Evolutionary conservation across 2,888 invertebrate species (phyloP), one percentile per base, ranked within the genome.

Genomic region (Netelia inedita): DNA sequence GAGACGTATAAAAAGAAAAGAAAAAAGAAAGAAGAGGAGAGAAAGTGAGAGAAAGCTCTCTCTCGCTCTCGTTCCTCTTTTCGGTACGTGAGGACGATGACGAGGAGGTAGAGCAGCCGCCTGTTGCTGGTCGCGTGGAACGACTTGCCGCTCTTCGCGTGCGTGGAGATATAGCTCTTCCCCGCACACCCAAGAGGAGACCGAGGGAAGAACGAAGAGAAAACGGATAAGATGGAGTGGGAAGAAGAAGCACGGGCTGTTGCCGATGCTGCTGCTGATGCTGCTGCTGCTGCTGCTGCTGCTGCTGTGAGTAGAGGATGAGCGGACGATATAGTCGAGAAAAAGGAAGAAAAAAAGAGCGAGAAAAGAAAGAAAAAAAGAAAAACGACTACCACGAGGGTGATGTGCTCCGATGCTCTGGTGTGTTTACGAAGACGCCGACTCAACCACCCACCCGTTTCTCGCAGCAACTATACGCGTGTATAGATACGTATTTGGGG

Each of bases 101-200:
- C 74, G 79, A 69, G 75, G 66, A 90, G 88, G 88, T 84, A 87
- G 66, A 83, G 86, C 87, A 87, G 90, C 91, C 91, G 92, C 92
- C 92, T 92, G 92, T 92, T 92, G 92, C 92, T 91, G 91, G 88
- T 89, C 89, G 89, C 89, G 90, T 91, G 90, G 90, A 88, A 87
- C 86, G 83, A 72, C 55, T 46, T 46, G 10, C 14, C 11, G 46
- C 46, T 76, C 46, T 16, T 86, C 85, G 83, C 85, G 71, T 85
- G 83, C 85, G 86, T 82, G 75, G 43, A 35, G 72, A 63, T 79
- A 59, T 68, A 76, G 82, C 73, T 85, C 83, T 82, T 86, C 88
- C 88, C 88, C 88, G 89, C 87, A 87, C 85, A 83, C 84, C 80
- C 79, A 46, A 55, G 68, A 75, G 79, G 82, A 66, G 73, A 79